Evolutionary conservation across 2,113 vertebrate species (phyloP), one percentile per base, ranked within the genome.

Genomic region (Eublepharis macularius): DNA sequence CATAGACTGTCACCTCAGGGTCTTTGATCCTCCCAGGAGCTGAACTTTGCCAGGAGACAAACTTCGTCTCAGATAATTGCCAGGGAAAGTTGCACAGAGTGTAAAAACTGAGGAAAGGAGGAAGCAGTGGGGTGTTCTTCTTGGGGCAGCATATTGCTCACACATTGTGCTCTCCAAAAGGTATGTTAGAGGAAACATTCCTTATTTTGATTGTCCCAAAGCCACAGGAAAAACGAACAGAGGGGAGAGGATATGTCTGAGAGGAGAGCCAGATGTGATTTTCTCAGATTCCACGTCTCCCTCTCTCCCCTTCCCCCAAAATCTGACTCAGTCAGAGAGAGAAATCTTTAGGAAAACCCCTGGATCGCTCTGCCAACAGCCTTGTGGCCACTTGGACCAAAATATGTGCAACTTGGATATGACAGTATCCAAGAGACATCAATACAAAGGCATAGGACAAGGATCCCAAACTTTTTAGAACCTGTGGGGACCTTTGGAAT

Each of bases 201-300:
- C 92, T 92, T 95, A 84, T 96, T 96, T 96, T 95, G 94, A 95
- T 94, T 96, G 96, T 95, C 93, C 93, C 92, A 90, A 93, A 95
- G 95, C 95, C 95, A 95, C 90, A 92, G 93, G 93, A 92, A 94
- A 86, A 84, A 81, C 76, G 76, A 92, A 94, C 88, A 93, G 93
- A 90, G 86, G 93, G 95, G 94, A 95, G 95, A 90, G 88, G 94
- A 95, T 95, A 94, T 84, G 92, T 94, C 93, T 96, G 94, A 94
- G 95, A 94, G 80, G 81, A 91, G 89, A 93, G 93, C 95, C 95
- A 94, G 91, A 89, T 95, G 89, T 96, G 94, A 95, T 95, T 96
- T 95, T 95, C 94, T 96, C 88, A 91, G 90, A 95, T 95, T 96
- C 77, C 43, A 29, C 77, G 9, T 36, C 39, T 65, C 57, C 32